These are phyloP conservation scores for Anabas testudineus DNA, from an alignment of 2,797 vertebrate genomes.

Conservation along the genomic window DNA sequence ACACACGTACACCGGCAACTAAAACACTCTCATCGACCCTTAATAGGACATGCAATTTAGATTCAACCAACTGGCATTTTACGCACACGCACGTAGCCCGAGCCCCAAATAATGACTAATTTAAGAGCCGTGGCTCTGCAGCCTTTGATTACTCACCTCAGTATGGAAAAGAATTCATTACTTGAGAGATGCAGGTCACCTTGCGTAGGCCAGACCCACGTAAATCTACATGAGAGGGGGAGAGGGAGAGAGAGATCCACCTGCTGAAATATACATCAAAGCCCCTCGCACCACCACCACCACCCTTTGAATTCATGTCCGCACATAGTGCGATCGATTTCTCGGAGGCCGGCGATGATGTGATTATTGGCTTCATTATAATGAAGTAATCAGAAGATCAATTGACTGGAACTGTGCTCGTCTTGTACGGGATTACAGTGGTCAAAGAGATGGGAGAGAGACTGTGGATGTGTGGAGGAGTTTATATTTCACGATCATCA, in stretches of 20 bases:
- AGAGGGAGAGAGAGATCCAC: constrained; percentile 41
- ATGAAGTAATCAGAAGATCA: constrained; percentile 86
- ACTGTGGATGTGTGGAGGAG: constrained; percentile 21
- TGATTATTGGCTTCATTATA: constrained; percentile 86
- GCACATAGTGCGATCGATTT: constrained; percentile 77
- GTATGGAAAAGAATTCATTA: constrained; percentile 37
- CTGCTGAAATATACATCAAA: constrained; percentile 82
- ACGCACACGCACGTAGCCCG: constrained; percentile 34
- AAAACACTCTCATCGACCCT: not conserved
- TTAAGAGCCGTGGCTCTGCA: constrained; percentile 46
- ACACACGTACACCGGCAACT: not conserved
- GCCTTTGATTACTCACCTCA: constrained; percentile 59
- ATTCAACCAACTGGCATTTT: constrained; percentile 65
- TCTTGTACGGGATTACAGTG: constrained; percentile 71
- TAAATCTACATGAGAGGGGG: constrained; percentile 56
- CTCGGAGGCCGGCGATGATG: constrained; percentile 72
- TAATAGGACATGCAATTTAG: constrained; percentile 47
- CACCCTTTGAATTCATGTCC: constrained; percentile 64
- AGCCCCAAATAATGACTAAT: constrained; percentile 59
- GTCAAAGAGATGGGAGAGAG: constrained; percentile 46
- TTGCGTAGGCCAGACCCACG: constrained; percentile 61
- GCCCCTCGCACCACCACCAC: constrained; percentile 2
- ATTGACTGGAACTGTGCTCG: constrained; percentile 69
- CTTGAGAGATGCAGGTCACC: constrained; percentile 70
- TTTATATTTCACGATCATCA: not conserved